These are phyloP conservation scores for Beroe forskalii DNA, from an alignment of 37 sponge, comb jelly and placozoan species.

Conservation along the genomic window DNA sequence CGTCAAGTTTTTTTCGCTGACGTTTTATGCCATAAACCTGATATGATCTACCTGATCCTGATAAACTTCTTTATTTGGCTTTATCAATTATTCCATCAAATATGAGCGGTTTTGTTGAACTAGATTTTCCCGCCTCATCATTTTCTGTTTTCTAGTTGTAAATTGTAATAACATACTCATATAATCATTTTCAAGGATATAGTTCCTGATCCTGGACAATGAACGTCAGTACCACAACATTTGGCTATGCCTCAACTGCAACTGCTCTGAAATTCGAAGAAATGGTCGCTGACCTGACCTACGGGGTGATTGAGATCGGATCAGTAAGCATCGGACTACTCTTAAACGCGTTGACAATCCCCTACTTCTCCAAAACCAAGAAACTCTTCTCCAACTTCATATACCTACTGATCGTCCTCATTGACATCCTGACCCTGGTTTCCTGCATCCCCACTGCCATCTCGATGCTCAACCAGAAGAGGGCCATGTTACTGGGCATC, in stretches of 20 bases:
- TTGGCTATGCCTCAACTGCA: neutral
- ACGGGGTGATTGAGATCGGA: neutral
- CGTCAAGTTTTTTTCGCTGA: too few species aligned
- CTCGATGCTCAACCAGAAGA: constrained; percentile 4
- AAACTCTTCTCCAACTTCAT: constrained; percentile 20
- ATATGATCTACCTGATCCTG: too few species aligned
- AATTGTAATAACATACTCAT: too few species aligned
- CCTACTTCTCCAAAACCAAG: neutral
- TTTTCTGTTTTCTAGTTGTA: too few species aligned
- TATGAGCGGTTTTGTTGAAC: too few species aligned
- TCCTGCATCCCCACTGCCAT: constrained; percentile 38
- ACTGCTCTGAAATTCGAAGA: neutral
- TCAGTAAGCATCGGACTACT: neutral
- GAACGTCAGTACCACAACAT: neutral
- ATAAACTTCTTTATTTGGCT: too few species aligned
- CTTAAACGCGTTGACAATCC: constrained; percentile 51
- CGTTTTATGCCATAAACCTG: too few species aligned
- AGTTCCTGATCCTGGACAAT: too few species aligned
- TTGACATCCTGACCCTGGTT: constrained; percentile 19
- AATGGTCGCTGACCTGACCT: neutral
- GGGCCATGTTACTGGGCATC: constrained; percentile 1
- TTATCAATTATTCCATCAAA: too few species aligned
- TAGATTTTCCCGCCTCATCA: too few species aligned
- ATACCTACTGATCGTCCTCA: constrained; percentile 28
- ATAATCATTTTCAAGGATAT: too few species aligned